These are phyloP conservation scores for Mythimna pallens DNA, from an alignment of 2,888 invertebrate species.

Conservation along the genomic window DNA sequence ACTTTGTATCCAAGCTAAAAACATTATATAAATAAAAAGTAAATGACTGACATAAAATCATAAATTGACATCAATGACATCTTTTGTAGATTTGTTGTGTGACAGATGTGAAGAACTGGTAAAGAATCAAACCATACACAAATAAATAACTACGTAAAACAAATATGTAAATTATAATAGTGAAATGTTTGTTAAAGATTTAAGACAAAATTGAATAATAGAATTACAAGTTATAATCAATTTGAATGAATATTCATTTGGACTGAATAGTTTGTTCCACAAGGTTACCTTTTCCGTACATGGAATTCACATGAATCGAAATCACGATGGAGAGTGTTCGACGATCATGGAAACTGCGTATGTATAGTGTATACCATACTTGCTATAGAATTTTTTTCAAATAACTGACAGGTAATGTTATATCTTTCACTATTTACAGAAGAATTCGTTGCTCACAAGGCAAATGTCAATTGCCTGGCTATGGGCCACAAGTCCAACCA, in stretches of 20 bases:
- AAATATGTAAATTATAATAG: constrained; percentile 59
- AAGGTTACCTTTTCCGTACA: constrained; percentile 71
- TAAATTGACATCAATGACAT: constrained; percentile 15
- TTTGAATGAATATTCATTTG: constrained; percentile 20
- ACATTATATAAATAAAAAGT: background rate
- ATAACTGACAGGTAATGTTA: background rate
- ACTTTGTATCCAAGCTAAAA: background rate
- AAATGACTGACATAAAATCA: constrained; percentile 3
- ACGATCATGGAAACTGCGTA: constrained; percentile 96
- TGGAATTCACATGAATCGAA: constrained; percentile 70
- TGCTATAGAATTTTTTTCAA: background rate
- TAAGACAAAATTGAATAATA: constrained; percentile 14
- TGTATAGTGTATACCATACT: constrained; percentile 79
- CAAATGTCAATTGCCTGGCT: constrained; percentile 96
- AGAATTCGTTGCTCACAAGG: constrained; percentile 96
- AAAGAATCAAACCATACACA: constrained; percentile 36
- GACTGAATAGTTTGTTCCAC: constrained; percentile 48
- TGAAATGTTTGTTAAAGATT: constrained; percentile 26
- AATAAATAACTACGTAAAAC: constrained; percentile 48
- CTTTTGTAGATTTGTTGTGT: constrained; percentile 10
- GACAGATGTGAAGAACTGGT: constrained; percentile 39
- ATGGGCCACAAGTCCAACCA: constrained; percentile 97
- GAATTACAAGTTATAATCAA: constrained; percentile 5
- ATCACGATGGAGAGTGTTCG: constrained; percentile 89
- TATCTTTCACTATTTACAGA: constrained; percentile 89